phyloP scores from a whole-genome alignment of 2,888 invertebrate species.

The Megaustenia siamemsis region DNA sequence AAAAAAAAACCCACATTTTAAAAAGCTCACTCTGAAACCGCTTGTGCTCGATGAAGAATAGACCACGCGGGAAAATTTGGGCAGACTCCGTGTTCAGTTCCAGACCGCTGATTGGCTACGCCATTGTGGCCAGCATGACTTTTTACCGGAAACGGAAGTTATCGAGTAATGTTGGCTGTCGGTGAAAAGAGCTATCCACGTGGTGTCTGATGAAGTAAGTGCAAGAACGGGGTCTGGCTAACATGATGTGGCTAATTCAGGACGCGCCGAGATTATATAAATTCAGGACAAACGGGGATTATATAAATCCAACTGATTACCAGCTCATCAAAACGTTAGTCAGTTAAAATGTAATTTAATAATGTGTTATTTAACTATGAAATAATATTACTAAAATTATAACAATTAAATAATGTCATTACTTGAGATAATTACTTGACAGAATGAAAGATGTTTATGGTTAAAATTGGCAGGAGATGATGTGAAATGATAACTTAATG shows the following conservation, averaged over 20 bases:
- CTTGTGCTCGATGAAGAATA: background rate
- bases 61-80: background rate
- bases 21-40: too few species aligned
- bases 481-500: background rate
- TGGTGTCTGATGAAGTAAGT: background rate
- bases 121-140: slow-evolving; percentile 2
- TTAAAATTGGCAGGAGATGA: background rate
- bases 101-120: background rate
- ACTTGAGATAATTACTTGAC: background rate
- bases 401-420: background rate
- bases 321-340: background rate
- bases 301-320: background rate
- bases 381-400: background rate
- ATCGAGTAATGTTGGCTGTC: slow-evolving; percentile 9
- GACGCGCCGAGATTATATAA: too few species aligned
- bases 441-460: background rate
- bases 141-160: slow-evolving; percentile 20
- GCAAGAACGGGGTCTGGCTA: background rate
- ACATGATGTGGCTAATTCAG: background rate
- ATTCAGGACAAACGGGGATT: slow-evolving; percentile 4
- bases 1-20: too few species aligned
- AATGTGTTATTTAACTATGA: background rate
- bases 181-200: slow-evolving; percentile 4
- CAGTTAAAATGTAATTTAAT: background rate
- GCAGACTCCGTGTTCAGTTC: background rate